These are phyloP conservation scores for Cavia porcellus DNA, from an alignment of 2,113 vertebrate species.

Conservation along the genomic window DNA sequence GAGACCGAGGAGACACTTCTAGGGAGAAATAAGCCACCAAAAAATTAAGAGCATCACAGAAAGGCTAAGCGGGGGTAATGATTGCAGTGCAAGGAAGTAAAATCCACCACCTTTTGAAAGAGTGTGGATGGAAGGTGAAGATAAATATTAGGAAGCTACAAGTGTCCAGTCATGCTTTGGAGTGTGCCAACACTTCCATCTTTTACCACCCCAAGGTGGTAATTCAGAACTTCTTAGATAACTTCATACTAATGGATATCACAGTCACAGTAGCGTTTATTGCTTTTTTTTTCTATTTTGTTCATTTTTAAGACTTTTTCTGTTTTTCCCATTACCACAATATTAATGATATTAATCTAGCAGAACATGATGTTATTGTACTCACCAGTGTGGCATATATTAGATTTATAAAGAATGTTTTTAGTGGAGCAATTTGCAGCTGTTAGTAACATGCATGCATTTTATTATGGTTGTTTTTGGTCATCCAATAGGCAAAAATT, in stretches of 20 bases:
- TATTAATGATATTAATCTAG: neutral
- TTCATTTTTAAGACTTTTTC: neutral
- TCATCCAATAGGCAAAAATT: neutral
- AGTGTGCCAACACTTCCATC: neutral
- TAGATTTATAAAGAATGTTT: neutral
- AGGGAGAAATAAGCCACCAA: neutral
- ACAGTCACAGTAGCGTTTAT: neutral
- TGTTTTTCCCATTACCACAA: slow-evolving; percentile 9
- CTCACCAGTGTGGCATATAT: neutral
- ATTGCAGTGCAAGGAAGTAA: neutral
- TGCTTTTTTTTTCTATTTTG: neutral
- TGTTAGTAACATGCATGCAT: neutral
- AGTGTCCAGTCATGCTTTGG: neutral
- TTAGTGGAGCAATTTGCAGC: neutral
- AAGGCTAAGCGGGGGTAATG: neutral
- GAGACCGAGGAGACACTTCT: neutral
- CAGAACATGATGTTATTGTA: neutral
- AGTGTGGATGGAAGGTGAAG: neutral
- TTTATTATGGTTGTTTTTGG: neutral
- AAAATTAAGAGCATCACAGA: neutral
- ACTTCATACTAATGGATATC: neutral
- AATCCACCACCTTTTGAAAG: neutral
- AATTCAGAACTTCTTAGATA: neutral
- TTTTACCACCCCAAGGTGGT: neutral
- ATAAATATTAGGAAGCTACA: neutral